Conservation (phyloP, 2,797 vertebrate species). For the Oophaga sylvatica region DNA sequence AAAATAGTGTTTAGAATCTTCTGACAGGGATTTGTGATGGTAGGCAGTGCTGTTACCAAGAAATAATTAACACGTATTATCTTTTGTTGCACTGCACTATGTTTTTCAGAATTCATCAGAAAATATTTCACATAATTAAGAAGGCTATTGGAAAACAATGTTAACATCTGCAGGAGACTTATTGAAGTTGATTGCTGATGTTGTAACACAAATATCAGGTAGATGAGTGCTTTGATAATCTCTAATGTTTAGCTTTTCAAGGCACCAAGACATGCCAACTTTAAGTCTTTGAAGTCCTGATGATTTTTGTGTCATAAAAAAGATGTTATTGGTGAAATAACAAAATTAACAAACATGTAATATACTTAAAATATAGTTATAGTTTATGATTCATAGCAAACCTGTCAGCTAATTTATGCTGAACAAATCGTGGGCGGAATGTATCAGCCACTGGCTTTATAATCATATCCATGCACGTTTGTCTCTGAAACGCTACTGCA, state of each 20-base stretch:
- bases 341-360: too few relatives aligned
- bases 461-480: too few relatives aligned
- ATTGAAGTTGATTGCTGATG: conserved; percentile 26
- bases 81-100: conserved; percentile 44
- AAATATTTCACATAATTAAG: conserved; percentile 45
- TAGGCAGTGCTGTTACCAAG: conserved; percentile 23
- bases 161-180: conserved; percentile 5
- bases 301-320: background rate
- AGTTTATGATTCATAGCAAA: too few relatives aligned
- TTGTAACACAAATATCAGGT: conserved; percentile 14
- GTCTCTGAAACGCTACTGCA: too few relatives aligned
- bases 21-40: conserved; percentile 48
- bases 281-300: background rate
- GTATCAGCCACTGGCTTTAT: too few relatives aligned
- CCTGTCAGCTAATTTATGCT: too few relatives aligned
- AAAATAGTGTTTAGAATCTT: conserved; percentile 44
- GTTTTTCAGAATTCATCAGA: conserved; percentile 36
- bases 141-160: conserved; percentile 39
- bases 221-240: conserved; percentile 22
- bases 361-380: too few relatives aligned
- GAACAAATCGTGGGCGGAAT: too few relatives aligned
- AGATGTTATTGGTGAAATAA: too few relatives aligned
- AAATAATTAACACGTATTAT: conserved; percentile 52
- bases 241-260: background rate
- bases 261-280: background rate